A percentile compares a stretch with the other conserved stretches of the same genome.
These are phyloP conservation scores for Spongilla lacustris DNA, from an alignment of 37 sponge, comb jelly and placozoan genomes.

Conservation along the genomic window DNA sequence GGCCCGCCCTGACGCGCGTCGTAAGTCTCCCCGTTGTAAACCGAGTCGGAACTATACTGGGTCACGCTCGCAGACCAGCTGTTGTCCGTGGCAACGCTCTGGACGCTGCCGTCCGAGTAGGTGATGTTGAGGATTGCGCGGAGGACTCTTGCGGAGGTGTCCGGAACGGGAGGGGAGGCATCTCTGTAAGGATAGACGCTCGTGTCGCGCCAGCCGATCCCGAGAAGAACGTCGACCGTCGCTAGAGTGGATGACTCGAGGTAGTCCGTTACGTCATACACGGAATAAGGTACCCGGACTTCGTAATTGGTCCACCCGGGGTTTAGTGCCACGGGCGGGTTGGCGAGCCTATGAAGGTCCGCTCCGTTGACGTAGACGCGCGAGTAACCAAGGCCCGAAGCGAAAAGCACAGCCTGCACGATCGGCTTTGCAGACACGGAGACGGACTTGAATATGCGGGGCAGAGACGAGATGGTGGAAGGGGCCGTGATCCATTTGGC, in stretches of 20 bases:
- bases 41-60: conserved; percentile 20
- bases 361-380: conserved; percentile 49
- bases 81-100: conserved; percentile 22
- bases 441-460: conserved; percentile 8
- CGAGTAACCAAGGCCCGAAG: conserved; percentile 63
- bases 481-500: conserved; percentile 61
- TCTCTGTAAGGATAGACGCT: conserved; percentile 23
- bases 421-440: background rate
- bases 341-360: conserved; percentile 23
- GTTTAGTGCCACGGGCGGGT: conserved; percentile 35
- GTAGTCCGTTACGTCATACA: conserved; percentile 22
- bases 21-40: conserved; percentile 65
- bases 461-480: conserved; percentile 20
- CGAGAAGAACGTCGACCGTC: conserved; percentile 41
- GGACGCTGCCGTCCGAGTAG: background rate
- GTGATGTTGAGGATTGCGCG: conserved; percentile 21
- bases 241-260: background rate
- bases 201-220: conserved; percentile 53
- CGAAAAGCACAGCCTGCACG: conserved; percentile 22
- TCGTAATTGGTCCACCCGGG: conserved; percentile 82
- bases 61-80: conserved; percentile 33
- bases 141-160: conserved; percentile 22
- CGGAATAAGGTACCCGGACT: conserved; percentile 24
- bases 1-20: conserved; percentile 7
- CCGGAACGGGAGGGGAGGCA: conserved; percentile 6